phyloP scores from a whole-genome alignment of 1,140 invertebrate species.

The Drosophila sp. region DNA sequence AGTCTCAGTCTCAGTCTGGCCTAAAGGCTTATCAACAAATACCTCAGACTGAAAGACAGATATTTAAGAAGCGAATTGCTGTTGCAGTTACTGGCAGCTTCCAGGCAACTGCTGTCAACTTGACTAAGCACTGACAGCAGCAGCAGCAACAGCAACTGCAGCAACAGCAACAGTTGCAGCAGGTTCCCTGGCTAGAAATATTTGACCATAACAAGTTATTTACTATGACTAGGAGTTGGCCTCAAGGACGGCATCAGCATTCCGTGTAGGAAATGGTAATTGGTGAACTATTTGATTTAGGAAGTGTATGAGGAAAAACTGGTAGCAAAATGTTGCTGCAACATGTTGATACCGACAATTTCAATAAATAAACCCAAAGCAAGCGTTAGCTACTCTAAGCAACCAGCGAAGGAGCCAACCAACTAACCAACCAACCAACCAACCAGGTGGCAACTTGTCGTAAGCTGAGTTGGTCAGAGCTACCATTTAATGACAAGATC shows the following conservation, averaged over 20 bases:
- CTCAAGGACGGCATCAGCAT: constrained; percentile 68
- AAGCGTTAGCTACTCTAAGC: constrained; percentile 5
- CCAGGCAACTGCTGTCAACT: constrained; percentile 53
- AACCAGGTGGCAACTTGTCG: constrained; percentile 46
- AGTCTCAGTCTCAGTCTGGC: constrained; percentile 25
- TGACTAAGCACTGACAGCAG: constrained; percentile 52
- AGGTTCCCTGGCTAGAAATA: constrained; percentile 47
- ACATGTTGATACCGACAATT: constrained; percentile 60
- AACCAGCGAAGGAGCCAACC: constrained; percentile 55
- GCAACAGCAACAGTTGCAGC: constrained; percentile 7
- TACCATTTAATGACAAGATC: constrained; percentile 76
- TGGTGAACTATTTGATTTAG: constrained; percentile 76
- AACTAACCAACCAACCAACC: constrained; percentile 57
- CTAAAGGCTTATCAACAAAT: constrained; percentile 73
- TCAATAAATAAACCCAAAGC: constrained; percentile 49
- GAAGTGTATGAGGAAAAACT: constrained; percentile 55
- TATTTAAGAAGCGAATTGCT: constrained; percentile 56
- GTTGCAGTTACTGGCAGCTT: constrained; percentile 28
- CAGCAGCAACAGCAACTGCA: neutral
- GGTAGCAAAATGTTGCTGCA: constrained; percentile 25
- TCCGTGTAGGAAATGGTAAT: constrained; percentile 63
- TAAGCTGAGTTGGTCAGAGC: constrained; percentile 35
- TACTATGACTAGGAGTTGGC: constrained; percentile 69
- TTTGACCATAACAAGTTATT: constrained; percentile 77
- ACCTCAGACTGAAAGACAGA: constrained; percentile 62